phyloP scores from a whole-genome alignment of 1,140 invertebrate genomes.

The Bicyclus anynana region DNA sequence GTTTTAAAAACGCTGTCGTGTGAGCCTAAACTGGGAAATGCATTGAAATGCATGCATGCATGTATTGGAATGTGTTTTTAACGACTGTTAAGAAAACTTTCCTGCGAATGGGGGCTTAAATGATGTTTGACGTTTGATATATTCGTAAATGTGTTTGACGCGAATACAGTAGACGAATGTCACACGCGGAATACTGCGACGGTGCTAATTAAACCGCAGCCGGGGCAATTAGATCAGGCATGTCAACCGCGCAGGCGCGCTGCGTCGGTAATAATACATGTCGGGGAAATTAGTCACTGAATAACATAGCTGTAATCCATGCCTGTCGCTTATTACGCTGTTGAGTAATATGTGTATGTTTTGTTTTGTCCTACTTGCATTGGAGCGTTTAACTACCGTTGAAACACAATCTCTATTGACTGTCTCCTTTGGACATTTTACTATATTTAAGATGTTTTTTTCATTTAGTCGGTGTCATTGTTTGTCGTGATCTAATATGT shows the following conservation, averaged over 20 bases:
- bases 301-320: slow-evolving; percentile 6
- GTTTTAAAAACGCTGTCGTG: no score
- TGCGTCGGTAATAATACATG: slow-evolving; percentile 2
- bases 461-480: no score
- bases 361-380: neutral
- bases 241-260: neutral
- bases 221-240: slow-evolving; percentile 4
- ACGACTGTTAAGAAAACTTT: no score
- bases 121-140: no score
- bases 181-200: slow-evolving; percentile 6
- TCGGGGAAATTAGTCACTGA: slow-evolving; percentile 1
- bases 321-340: slow-evolving; percentile 1
- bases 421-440: neutral
- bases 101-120: no score
- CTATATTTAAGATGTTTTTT: neutral
- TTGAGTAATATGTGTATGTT: neutral
- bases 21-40: no score
- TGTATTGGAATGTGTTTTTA: no score
- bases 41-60: no score
- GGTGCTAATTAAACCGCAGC: neutral
- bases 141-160: no score
- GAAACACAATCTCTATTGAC: neutral
- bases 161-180: neutral
- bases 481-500: no score
- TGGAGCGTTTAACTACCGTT: neutral